Percentiles rank a stretch among this genome's conserved stretches.
Evolutionary conservation across 2,113 vertebrate species (phyloP).

Genomic region (Talpa occidentalis): DNA sequence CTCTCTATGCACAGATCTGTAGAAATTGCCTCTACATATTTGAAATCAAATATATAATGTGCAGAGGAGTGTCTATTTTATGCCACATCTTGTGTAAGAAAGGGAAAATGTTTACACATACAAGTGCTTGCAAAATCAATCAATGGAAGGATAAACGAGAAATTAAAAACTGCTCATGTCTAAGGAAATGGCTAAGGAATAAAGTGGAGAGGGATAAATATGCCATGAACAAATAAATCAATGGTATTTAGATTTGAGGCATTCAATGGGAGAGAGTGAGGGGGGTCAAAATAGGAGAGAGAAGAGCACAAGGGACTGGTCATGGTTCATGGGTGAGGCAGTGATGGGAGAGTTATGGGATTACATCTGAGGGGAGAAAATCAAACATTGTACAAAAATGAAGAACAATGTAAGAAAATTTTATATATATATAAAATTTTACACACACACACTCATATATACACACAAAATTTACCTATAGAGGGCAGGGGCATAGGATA

Average conservation of each 20-base stretch:
- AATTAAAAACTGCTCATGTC: background rate
- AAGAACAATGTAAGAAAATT: no score
- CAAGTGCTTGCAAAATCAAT: constrained; percentile 8
- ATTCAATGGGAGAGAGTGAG: no score
- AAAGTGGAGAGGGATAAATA: background rate
- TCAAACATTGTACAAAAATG: no score
- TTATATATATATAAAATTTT: no score
- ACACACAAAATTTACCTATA: background rate
- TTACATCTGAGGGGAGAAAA: no score
- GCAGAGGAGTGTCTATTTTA: background rate
- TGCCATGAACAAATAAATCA: background rate
- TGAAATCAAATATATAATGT: background rate
- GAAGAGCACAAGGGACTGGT: no score
- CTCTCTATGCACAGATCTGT: no score
- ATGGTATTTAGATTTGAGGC: background rate
- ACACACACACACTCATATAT: no score
- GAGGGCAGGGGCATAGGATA: background rate
- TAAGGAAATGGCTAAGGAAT: background rate
- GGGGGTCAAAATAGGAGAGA: no score
- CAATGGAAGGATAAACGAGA: background rate
- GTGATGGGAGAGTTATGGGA: no score
- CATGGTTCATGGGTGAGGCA: no score
- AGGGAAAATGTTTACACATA: background rate
- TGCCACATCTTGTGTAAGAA: background rate
- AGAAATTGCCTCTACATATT: background rate